Percentiles rank a stretch among this genome's conserved stretches.
These are phyloP conservation scores for Cathartes aura DNA, from an alignment of 2,113 vertebrate genomes.

Conservation along the genomic window DNA sequence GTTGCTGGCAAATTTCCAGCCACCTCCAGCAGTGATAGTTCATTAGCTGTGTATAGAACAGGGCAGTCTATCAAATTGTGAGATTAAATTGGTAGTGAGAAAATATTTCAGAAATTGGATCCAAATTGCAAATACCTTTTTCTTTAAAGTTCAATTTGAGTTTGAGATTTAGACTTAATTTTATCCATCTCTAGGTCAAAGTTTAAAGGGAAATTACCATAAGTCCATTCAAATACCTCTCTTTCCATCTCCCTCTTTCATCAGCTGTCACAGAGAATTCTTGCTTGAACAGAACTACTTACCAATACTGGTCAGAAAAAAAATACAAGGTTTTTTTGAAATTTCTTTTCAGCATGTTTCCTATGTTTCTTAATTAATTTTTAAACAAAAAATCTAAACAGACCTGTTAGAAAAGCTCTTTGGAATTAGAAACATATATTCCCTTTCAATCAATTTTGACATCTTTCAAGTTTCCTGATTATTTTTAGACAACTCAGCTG, in stretches of 20 bases:
- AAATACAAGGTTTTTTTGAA: fast-evolving
- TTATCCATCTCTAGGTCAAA: not conserved
- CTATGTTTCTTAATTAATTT: not conserved
- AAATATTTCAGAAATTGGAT: not conserved
- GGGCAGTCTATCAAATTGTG: not conserved
- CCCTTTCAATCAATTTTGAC: not conserved
- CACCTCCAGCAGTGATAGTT: not conserved
- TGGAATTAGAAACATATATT: not conserved
- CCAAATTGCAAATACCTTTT: not conserved
- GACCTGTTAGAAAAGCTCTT: not conserved
- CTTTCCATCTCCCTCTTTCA: not conserved
- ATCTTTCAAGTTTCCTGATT: not conserved
- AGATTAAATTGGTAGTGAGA: not conserved
- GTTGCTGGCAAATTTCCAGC: not conserved
- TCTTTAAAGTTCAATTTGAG: not conserved
- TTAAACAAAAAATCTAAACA: not conserved
- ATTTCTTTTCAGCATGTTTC: not conserved
- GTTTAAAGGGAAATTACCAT: not conserved
- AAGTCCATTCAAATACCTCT: not conserved
- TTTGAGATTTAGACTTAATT: not conserved
- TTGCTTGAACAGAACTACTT: not conserved
- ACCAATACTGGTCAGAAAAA: not conserved
- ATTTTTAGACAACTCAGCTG: not conserved
- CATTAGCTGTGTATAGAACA: not conserved
- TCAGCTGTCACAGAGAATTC: not conserved